Percentiles rank a stretch among this genome's conserved stretches.
Evolutionary conservation across 2,888 invertebrate species (phyloP).

Genomic region (Noctua fimbriata): DNA sequence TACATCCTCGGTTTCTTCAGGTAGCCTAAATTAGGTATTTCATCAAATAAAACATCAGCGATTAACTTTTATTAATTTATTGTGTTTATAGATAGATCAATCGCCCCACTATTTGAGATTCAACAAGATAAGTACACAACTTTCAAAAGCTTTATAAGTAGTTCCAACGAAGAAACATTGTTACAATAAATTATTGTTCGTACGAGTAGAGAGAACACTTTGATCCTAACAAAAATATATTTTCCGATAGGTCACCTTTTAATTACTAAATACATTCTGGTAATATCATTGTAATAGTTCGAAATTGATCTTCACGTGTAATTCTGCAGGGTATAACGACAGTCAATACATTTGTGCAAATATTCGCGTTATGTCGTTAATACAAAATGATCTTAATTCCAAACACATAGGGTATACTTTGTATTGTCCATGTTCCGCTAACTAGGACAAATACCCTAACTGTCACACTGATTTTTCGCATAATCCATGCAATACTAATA

Average conservation of each 20-base stretch:
- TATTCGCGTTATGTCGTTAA: not conserved
- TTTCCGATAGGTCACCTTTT: slow-evolving; percentile 61
- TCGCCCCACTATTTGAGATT: slow-evolving; percentile 81
- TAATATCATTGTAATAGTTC: not conserved
- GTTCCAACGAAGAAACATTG: slow-evolving; percentile 50
- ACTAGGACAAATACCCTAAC: not conserved
- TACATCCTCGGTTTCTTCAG: not conserved
- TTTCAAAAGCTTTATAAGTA: slow-evolving; percentile 76
- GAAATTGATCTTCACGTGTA: too few relatives aligned
- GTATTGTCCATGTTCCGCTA: not conserved
- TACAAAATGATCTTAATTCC: not conserved
- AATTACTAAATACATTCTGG: slow-evolving; percentile 47
- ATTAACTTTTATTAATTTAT: slow-evolving; percentile 77
- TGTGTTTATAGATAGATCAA: slow-evolving; percentile 79
- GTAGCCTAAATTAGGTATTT: not conserved
- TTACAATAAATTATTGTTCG: slow-evolving; percentile 58
- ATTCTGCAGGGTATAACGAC: not conserved
- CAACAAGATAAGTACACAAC: slow-evolving; percentile 83
- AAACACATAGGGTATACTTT: not conserved
- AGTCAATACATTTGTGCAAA: not conserved
- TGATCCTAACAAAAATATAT: slow-evolving; percentile 87
- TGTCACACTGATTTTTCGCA: not conserved
- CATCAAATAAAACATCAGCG: slow-evolving; percentile 70
- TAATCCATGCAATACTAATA: not conserved
- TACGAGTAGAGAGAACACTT: slow-evolving; percentile 71